Evolutionary conservation across 2,888 invertebrate genomes (phyloP).

Genomic region (Mactromeris polynyma): DNA sequence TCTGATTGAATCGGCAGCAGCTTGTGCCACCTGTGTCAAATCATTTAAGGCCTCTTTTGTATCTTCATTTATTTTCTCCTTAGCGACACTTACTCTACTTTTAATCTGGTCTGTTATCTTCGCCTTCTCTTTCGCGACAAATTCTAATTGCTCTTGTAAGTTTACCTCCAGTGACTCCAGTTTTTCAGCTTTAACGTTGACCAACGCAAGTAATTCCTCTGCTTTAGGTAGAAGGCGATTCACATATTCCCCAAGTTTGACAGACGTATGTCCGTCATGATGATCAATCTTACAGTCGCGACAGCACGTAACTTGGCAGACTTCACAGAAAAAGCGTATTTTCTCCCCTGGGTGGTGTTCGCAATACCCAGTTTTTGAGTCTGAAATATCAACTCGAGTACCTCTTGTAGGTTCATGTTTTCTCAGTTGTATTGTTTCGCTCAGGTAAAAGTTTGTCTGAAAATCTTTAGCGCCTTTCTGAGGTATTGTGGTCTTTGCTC

Average conservation of each 20-base stretch:
- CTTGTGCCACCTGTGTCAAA: not conserved
- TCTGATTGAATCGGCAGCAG: not conserved
- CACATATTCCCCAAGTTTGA: not conserved
- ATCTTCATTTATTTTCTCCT: not conserved
- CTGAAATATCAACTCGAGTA: not conserved
- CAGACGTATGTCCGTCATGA: slow-evolving; percentile 30
- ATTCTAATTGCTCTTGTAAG: not conserved
- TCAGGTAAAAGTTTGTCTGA: slow-evolving; percentile 34
- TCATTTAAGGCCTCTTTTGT: not conserved
- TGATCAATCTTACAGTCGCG: slow-evolving; percentile 30
- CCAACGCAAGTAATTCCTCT: not conserved
- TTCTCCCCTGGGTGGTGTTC: not conserved
- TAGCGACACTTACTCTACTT: not conserved
- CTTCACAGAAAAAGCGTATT: slow-evolving; percentile 7
- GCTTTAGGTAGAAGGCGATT: not conserved
- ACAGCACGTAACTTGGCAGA: slow-evolving; percentile 18
- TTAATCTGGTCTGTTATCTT: not conserved
- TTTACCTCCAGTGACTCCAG: not conserved
- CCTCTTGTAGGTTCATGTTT: not conserved
- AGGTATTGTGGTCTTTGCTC: not conserved
- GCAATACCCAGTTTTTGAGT: slow-evolving; percentile 8
- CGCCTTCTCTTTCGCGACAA: not conserved
- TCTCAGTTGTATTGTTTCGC: not conserved
- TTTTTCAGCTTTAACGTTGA: not conserved
- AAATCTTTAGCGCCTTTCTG: slow-evolving; percentile 19